A percentile compares a stretch with the other conserved stretches of the same genome.
Conservation (phyloP, 2,113 vertebrate species). For the Pseudorasbora parva region DNA sequence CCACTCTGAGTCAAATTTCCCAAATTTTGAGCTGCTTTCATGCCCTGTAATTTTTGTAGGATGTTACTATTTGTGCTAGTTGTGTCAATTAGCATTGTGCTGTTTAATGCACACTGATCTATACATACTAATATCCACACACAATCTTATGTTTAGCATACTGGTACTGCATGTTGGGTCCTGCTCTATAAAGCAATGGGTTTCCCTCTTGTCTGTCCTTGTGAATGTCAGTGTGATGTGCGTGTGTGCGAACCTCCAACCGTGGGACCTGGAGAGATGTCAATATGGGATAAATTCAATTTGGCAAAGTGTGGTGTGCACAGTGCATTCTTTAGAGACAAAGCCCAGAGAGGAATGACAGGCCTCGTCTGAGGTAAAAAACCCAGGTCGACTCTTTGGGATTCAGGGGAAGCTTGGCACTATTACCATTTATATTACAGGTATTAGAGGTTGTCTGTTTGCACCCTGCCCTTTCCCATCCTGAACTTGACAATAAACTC, state of each 20-base stretch:
- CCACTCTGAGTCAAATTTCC: background rate
- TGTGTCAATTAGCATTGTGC: conserved; percentile 32
- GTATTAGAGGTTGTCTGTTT: conserved; percentile 44
- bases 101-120: conserved; percentile 29
- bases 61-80: conserved; percentile 6
- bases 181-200: conserved; percentile 38
- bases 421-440: conserved; percentile 67
- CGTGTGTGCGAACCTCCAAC: conserved; percentile 1
- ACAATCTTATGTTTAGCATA: background rate
- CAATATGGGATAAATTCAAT: conserved; percentile 61
- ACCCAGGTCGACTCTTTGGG: conserved; percentile 30
- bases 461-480: conserved; percentile 46
- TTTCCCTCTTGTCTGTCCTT: conserved; percentile 46
- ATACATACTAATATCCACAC: background rate
- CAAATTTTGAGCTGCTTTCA: background rate
- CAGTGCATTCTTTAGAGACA: conserved; percentile 38
- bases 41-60: background rate
- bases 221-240: conserved; percentile 51
- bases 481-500: conserved; percentile 50
- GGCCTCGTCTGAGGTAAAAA: conserved; percentile 39
- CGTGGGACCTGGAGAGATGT: conserved; percentile 45
- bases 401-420: conserved; percentile 50
- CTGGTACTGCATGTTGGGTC: conserved; percentile 8
- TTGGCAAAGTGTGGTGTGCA: conserved; percentile 51
- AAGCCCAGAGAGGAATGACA: conserved; percentile 23